Base-by-base conservation (phyloP, 2,888 invertebrate species). In the Phorcus lineatus region DNA sequence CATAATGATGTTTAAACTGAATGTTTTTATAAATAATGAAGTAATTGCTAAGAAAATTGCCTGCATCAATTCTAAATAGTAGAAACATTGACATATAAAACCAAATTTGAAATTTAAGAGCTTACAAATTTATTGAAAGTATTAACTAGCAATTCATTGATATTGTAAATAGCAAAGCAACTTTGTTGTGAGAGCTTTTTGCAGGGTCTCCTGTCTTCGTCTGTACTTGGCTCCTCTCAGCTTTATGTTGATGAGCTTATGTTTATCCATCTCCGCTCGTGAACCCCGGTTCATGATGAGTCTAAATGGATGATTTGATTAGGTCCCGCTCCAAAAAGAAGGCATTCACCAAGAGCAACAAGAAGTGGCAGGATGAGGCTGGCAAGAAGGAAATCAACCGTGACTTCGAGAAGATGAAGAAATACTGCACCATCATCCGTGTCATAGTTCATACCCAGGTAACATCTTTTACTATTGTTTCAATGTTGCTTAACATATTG, bases 281-380 rank as follows among this genome's bases (percentile, higher is more conserved):
- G 81, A 67, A 80, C 76, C 24, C n/a, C 40, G 19, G 22, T 55
- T 62, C 79, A 80, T 86, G 86, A 86, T 87, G 89, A 88, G 79
- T 55, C 78, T 28, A 40, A 54, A 40, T 24, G 28, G 40, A 77
- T 62, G 67, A 55, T 79, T 67, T 74, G 77, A 81, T 85, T 94
- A 99, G 99, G 99, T 99, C 98, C 95, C 97, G 98, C 95, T 97
- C 98, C 94, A 98, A 99, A 96, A 99, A 99, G 97, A 99, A 99
- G 97, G 99, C 99, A 86, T 99, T 99, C 95, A 97, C 98, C 88
- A 99, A 99, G 94, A 96, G 97, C 84, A 96, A 97, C 93, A 99
- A 99, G 95, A 99, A 99, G 94, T 99, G 99, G 99, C 96, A 97
- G 91, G 99, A 99, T 95, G 97, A 97, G 91, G 95, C 97, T 88